A percentile compares a stretch with the other conserved stretches of the same genome.
phyloP scores from a whole-genome alignment of 2,888 invertebrate genomes.

The Eristalinus sepulchralis region DNA sequence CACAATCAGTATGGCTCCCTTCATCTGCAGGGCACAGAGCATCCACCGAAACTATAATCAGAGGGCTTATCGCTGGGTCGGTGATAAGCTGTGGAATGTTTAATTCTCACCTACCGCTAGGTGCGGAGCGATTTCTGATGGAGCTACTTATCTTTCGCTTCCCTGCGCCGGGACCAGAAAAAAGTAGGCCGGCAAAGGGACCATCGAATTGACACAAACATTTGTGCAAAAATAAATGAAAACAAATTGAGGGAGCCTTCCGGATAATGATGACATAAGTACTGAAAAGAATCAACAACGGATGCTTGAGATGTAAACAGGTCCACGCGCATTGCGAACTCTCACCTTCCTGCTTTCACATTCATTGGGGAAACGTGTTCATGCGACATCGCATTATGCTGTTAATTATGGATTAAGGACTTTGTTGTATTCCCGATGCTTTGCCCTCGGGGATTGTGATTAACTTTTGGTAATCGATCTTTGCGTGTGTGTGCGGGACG shows the following conservation, averaged over 20 bases:
- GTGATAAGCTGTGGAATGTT: not conserved
- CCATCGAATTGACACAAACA: not conserved
- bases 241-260: not conserved
- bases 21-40: not conserved
- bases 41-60: not conserved
- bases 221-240: not conserved
- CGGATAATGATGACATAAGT: not conserved
- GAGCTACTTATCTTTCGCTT: not conserved
- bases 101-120: not conserved
- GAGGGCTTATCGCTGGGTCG: not conserved
- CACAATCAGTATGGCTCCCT: not conserved
- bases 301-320: not conserved
- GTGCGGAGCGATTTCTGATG: not conserved
- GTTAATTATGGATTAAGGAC: not conserved
- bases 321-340: not conserved
- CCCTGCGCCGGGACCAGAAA: not conserved
- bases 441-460: not conserved
- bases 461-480: not conserved
- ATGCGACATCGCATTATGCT: not conserved
- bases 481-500: not conserved
- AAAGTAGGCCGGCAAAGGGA: not conserved
- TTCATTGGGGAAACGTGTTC: not conserved
- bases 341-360: not conserved
- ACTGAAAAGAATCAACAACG: not conserved
- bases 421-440: not conserved